A percentile compares a stretch with the other conserved stretches of the same genome.
These are phyloP conservation scores for Drosophila subobscura DNA, from an alignment of 1,140 invertebrate species.

Conservation along the genomic window DNA sequence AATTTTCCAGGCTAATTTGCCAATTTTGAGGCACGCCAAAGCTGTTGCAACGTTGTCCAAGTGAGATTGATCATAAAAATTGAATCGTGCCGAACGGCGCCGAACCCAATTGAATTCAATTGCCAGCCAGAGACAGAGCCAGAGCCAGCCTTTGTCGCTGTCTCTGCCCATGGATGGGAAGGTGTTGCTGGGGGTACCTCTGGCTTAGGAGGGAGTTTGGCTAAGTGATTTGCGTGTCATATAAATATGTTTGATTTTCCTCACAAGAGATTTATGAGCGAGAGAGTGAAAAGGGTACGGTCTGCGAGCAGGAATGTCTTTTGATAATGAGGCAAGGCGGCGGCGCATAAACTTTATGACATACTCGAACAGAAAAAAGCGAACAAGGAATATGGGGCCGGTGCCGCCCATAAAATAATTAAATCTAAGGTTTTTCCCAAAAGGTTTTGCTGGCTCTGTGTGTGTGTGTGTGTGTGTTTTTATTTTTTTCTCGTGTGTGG, in stretches of 20 bases:
- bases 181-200: slow-evolving; percentile 59
- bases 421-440: slow-evolving; percentile 30
- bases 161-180: slow-evolving; percentile 34
- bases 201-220: slow-evolving; percentile 12
- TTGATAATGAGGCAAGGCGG: slow-evolving; percentile 35
- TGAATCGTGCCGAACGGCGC: slow-evolving; percentile 61
- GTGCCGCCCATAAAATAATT: slow-evolving; percentile 66
- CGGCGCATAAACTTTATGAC: slow-evolving; percentile 38
- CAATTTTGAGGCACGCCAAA: slow-evolving; percentile 66
- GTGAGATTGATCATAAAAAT: slow-evolving; percentile 78
- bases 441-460: slow-evolving; percentile 1
- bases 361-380: background rate
- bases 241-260: slow-evolving; percentile 58
- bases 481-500: background rate
- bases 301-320: slow-evolving; percentile 19
- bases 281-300: background rate
- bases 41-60: slow-evolving; percentile 16
- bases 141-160: no score
- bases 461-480: background rate
- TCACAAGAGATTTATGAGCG: slow-evolving; percentile 34
- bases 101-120: slow-evolving; percentile 75
- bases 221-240: slow-evolving; percentile 75
- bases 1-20: slow-evolving; percentile 73
- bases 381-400: no score
- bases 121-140: slow-evolving; percentile 17